Evolutionary conservation across 2,888 invertebrate species (phyloP), one percentile per base, ranked within the genome.

Genomic region (Dicyrtomina minuta): DNA sequence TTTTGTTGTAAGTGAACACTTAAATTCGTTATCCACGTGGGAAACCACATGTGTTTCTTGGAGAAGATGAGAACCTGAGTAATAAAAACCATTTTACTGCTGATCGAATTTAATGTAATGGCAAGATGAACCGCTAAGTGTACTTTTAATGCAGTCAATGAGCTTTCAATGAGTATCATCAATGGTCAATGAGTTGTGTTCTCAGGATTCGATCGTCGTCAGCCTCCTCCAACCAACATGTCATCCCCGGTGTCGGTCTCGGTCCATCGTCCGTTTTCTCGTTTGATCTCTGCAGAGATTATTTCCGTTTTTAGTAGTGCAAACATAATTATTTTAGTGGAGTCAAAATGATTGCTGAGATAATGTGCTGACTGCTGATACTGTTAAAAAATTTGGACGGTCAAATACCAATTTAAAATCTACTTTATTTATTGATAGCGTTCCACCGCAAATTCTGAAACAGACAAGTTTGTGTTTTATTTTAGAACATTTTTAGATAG

Each of bases 61-160:
- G 58, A 2, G 39, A 33, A 51, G 41, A 51, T 49, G 62, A 53
- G 33, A n/a, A n/a, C 26, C 39, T 49, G 49, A 43, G 55, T 39
- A 55, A 65, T 65, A 65, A 65, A n/a, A 65, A 55, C 43, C 43
- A 65, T 65, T 65, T 65, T 65, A 65, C 43, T 65, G 26, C 65
- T 65, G 55, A 65, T 65, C 39, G 65, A 65, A 55, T 64, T 64
- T 65, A 65, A 65, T 65, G 55, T 41, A 62, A 33, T 46, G 62
- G 46, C 49, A 46, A 44, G 62, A 26, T 26, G 39, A 58, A 58
- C 33, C 62, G 33, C 27, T 44, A 46, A 65, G 55, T 65, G 43
- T 43, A 24, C 53, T 33, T 65, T 65, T 65, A 53, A 65, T 65
- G 56, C 41, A 55, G 39, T 65, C 65, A 43, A 43, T 55, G 41